A percentile compares a stretch with the other conserved stretches of the same genome.
These are phyloP conservation scores for Pantelozetes paolii DNA, from an alignment of 2,888 invertebrate species.

Conservation along the genomic window DNA sequence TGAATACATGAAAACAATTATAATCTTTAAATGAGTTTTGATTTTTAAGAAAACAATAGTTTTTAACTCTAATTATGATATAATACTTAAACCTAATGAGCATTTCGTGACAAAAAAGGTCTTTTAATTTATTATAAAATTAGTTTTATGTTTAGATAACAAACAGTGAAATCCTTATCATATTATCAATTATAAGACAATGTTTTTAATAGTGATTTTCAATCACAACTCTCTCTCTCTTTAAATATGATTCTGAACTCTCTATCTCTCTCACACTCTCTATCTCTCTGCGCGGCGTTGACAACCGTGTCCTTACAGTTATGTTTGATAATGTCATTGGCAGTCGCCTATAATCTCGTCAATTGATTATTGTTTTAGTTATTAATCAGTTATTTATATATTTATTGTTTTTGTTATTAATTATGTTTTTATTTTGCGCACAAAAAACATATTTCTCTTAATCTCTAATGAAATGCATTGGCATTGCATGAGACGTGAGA, in stretches of 20 bases:
- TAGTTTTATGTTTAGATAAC: slow-evolving; percentile 12
- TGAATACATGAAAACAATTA: background rate
- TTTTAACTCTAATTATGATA: too few relatives aligned
- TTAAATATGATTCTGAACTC: too few relatives aligned
- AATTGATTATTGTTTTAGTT: background rate
- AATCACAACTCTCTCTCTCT: too few relatives aligned
- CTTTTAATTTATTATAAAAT: too few relatives aligned
- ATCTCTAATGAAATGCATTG: background rate
- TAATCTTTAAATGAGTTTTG: background rate
- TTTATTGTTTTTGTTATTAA: background rate
- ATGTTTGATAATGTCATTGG: slow-evolving; percentile 26
- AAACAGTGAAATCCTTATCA: too few relatives aligned
- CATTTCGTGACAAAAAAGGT: slow-evolving; percentile 2
- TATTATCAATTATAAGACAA: too few relatives aligned
- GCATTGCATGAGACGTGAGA: slow-evolving; percentile 13
- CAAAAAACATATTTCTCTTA: background rate
- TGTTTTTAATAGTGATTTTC: too few relatives aligned
- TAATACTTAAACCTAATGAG: slow-evolving; percentile 12
- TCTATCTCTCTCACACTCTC: too few relatives aligned
- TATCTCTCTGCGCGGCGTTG: background rate
- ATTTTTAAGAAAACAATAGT: background rate
- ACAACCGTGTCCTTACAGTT: background rate
- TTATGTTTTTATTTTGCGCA: background rate
- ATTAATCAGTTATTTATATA: background rate
- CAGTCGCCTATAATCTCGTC: slow-evolving; percentile 5